Conservation (phyloP, 2,888 invertebrate genomes). For the Eristalis arbustorum region DNA sequence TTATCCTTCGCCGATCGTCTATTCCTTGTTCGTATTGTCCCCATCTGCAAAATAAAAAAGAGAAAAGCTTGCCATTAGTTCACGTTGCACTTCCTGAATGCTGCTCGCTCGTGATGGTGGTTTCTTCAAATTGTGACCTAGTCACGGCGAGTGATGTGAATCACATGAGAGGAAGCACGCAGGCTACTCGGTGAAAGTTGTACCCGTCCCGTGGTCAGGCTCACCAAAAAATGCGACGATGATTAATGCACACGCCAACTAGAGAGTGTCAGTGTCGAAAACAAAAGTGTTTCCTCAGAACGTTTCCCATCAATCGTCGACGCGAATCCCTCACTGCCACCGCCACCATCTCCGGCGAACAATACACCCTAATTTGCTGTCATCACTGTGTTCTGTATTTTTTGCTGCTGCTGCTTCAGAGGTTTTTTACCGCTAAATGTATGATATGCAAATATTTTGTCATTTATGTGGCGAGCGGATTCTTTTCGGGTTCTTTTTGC, state of each 20-base stretch:
- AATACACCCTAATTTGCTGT: slow-evolving; percentile 42
- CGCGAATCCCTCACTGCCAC: not conserved
- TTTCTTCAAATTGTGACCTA: slow-evolving; percentile 44
- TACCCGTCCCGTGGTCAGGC: not conserved
- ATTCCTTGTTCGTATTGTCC: slow-evolving; percentile 71
- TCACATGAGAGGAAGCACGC: slow-evolving; percentile 30
- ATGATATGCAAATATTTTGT: slow-evolving; percentile 61
- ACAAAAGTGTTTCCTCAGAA: slow-evolving; percentile 52
- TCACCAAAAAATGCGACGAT: not conserved
- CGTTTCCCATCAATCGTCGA: not conserved
- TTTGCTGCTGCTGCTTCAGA: not conserved
- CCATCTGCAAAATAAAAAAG: slow-evolving; percentile 75
- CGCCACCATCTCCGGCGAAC: not conserved
- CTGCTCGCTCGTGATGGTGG: not conserved
- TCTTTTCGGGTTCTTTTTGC: slow-evolving; percentile 30
- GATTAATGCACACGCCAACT: slow-evolving; percentile 40
- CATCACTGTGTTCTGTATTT: not conserved
- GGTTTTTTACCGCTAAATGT: slow-evolving; percentile 50
- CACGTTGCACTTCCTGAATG: slow-evolving; percentile 5
- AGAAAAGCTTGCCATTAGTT: slow-evolving; percentile 39
- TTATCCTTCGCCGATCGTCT: slow-evolving; percentile 44
- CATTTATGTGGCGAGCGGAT: slow-evolving; percentile 18
- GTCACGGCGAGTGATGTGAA: slow-evolving; percentile 46
- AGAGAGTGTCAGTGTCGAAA: slow-evolving; percentile 41
- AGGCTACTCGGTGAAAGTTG: slow-evolving; percentile 65